Evolutionary conservation across 2,797 vertebrate genomes (phyloP).

Genomic region (Rhodeus uyekii): DNA sequence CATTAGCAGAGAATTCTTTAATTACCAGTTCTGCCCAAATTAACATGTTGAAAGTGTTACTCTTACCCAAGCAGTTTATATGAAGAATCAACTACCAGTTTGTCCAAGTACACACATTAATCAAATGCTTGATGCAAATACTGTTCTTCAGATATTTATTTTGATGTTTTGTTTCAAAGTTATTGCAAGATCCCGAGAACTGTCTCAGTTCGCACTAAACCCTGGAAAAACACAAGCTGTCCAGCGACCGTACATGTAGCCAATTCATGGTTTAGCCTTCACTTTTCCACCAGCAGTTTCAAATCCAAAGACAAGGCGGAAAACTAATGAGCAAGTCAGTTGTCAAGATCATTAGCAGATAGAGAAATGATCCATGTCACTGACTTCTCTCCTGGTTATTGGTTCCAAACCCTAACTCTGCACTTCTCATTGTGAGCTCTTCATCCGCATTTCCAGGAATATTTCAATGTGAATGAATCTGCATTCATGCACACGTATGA

Average conservation of each 20-base stretch:
- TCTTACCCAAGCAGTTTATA: conserved; percentile 4
- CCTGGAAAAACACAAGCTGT: conserved; percentile 13
- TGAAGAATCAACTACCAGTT: not conserved
- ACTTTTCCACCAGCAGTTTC: conserved; percentile 4
- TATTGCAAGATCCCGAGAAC: not conserved
- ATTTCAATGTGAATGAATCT: not conserved
- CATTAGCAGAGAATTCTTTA: not conserved
- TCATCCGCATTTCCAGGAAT: not conserved
- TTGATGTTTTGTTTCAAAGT: not conserved
- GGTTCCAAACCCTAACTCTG: not conserved
- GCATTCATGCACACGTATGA: not conserved
- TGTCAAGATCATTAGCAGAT: conserved; percentile 28
- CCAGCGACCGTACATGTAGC: not conserved
- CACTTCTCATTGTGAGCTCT: conserved; percentile 1
- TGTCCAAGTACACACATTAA: too few relatives aligned
- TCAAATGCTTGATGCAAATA: too few relatives aligned
- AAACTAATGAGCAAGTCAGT: conserved; percentile 31
- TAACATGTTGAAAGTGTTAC: conserved; percentile 18
- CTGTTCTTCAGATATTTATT: too few relatives aligned
- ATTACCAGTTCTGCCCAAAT: conserved; percentile 2
- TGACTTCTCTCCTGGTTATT: not conserved
- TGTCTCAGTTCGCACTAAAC: conserved; percentile 14
- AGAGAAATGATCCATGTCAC: conserved; percentile 27
- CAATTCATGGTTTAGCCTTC: not conserved
- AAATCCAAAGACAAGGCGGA: conserved; percentile 30